Base-by-base conservation (phyloP, 2,797 vertebrate genomes). In the Leptodactylus fallax region DNA sequence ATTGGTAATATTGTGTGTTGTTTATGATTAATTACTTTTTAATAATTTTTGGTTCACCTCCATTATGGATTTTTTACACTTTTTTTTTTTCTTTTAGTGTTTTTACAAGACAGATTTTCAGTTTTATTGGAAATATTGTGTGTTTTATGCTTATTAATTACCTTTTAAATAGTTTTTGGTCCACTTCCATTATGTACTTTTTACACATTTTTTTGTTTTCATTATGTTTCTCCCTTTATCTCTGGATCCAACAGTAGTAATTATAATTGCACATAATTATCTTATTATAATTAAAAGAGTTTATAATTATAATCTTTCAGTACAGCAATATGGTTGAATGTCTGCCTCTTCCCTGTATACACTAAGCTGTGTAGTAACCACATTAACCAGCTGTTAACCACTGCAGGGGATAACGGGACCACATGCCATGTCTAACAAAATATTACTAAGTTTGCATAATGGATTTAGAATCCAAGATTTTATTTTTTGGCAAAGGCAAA, bases 371-470 rank as follows among this genome's bases (percentile, higher is more conserved):
- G 51, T 83, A 25, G 61, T 82, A 82, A 69, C 81, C 81, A 82
- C 81, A 69, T 85, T 63, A 85, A n/a, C 60, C 60, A 65, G 58
- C 56, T 63, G 23, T 78, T 47, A 85, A 51, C 14, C 56, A 72
- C 83, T 85, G 55, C 49, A 23, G 12, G 55, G 45, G 19, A 60
- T 55, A 17, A 5, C 25, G 51, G 51, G 65, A 49, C 65, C 27
- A 77, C 56, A 87, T 82, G 45, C 21, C 58, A 53, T 82, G 79
- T 82, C 71, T 65, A 49, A 77, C 25, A 77, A 60, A 65, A 76
- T 77, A 82, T 63, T 51, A 87, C 65, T 87, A 17, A n/a, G 60
- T 80, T 86, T 81, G 58, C 79, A 81, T 27, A 87, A 81, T 67
- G 19, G 16, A 81, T 81, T 80, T 12, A 25, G 55, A 80, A 81